Percentiles rank a stretch among this genome's conserved stretches.
These are phyloP conservation scores for Lathronympha strigana DNA, from an alignment of 2,888 invertebrate genomes.

Conservation along the genomic window DNA sequence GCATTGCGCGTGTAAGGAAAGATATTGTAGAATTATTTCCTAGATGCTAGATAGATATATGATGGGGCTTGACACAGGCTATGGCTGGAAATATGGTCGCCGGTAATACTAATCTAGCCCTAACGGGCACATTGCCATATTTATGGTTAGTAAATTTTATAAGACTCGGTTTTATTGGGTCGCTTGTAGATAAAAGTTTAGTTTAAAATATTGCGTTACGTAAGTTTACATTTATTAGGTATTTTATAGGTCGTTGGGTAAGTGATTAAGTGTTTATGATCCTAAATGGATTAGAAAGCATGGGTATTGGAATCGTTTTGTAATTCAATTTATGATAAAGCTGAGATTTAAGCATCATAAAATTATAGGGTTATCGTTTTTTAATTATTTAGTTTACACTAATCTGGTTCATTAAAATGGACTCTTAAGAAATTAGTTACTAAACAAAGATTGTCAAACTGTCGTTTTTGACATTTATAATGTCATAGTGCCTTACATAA, in stretches of 20 bases:
- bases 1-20: slow-evolving; percentile 75
- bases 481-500: too few relatives aligned
- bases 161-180: slow-evolving; percentile 68
- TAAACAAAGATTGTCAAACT: too few relatives aligned
- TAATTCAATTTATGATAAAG: slow-evolving; percentile 21
- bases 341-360: neutral
- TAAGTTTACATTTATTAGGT: slow-evolving; percentile 44
- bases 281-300: slow-evolving; percentile 41
- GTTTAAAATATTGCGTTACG: slow-evolving; percentile 59
- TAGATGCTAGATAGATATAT: slow-evolving; percentile 66
- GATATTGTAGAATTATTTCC: slow-evolving; percentile 84
- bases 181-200: slow-evolving; percentile 63
- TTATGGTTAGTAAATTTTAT: slow-evolving; percentile 78
- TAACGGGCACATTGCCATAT: slow-evolving; percentile 72
- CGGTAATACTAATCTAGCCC: slow-evolving; percentile 58
- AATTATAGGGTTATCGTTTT: too few relatives aligned
- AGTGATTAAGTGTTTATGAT: slow-evolving; percentile 36
- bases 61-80: slow-evolving; percentile 52
- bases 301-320: slow-evolving; percentile 6
- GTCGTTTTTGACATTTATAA: too few relatives aligned
- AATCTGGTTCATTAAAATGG: too few relatives aligned
- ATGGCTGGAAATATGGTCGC: slow-evolving; percentile 51
- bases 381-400: too few relatives aligned
- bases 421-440: too few relatives aligned
- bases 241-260: slow-evolving; percentile 38